Base-by-base conservation (phyloP, 2,113 vertebrate genomes). In the Paradisaea rubra region DNA sequence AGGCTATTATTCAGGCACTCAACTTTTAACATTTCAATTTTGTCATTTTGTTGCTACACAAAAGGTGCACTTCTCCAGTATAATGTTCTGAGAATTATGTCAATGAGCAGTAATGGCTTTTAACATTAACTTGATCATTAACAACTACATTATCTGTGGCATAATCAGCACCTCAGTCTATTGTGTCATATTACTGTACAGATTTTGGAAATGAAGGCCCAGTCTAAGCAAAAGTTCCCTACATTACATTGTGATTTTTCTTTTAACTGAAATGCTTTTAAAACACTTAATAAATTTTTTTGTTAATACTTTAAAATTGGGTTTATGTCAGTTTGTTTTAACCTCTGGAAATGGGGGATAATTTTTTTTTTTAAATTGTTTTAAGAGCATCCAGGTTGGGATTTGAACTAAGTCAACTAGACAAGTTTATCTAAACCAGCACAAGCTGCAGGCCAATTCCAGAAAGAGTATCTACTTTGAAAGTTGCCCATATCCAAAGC, bases 11-110 rank as follows among this genome's bases (percentile, higher is more conserved):
- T 98, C 98, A 98, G 97, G 97, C 97, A 96, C 97, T 98, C 98
- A 98, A 98, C 97, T 98, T 98, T 97, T 97, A 98, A 98, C 98
- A 97, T 98, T 98, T 98, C 97, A 97, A 98, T 98, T 97, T 97
- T 98, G 97, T 98, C 98, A 98, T 98, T 98, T 97, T 98, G 97
- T 97, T 97, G 97, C 94, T 94, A 97, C 96, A 98, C 97, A 98
- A 98, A 98, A 98, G 98, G 98, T 97, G 97, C 96, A 96, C 96
- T 97, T 98, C 97, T 97, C 96, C 95, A 98, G 96, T 95, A 96
- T 97, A 98, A 98, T 97, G 97, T 97, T 97, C 97, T 94, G 96
- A 98, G 97, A 98, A 98, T 98, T 98, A 98, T 98, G 97, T 97
- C 97, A 97, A 97, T 96, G 97, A 98, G 85, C 94, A 97, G 97